Base-by-base conservation (phyloP, 2,113 vertebrate genomes). In the Alaudala cheleensis region DNA sequence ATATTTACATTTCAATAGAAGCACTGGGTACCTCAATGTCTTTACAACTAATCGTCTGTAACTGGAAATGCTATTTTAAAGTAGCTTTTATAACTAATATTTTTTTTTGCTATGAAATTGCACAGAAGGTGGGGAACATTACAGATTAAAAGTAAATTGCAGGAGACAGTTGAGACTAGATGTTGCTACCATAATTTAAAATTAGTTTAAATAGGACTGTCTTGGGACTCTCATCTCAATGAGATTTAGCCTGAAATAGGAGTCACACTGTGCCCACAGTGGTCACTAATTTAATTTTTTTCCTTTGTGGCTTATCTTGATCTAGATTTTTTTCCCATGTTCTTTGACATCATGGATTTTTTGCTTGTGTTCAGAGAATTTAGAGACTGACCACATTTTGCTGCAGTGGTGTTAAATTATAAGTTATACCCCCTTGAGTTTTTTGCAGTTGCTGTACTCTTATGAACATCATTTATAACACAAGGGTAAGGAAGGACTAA, bases 61-160 rank as follows among this genome's bases (percentile, higher is more conserved):
- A 88, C 62, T 65, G 94, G 86, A 89, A 86, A 69, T 65, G 72
- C 25, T 77, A 20, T 67, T 91, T 95, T 70, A 91, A 90, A 95
- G 56, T 83, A 90, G 51, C 23, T 66, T 94, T 88, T 88, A 28
- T 56, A 88, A 64, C 45, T 53, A 70, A 73, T 58, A 65, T 76
- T 90, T 91, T 90, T 37, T 93, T 79, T 29, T 92, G 47, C 90
- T 28, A 44, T 76, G 78, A 84, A 93, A 89, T 85, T 74, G 58
- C 79, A 82, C 72, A 88, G 82, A 95, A 95, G 73, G 86, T 94
- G 78, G 64, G 51, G 25, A 83, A 60, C 0, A 1, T 94, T 82
- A 80, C 24, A 94, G 71, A 90, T 95, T 84, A 93, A 91, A 92
- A 82, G 64, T 66, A 94, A 93, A 95, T 93, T 96, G 54, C 42